Conservation (phyloP, 2,888 invertebrate species). For the Tetragnatha montana region DNA sequence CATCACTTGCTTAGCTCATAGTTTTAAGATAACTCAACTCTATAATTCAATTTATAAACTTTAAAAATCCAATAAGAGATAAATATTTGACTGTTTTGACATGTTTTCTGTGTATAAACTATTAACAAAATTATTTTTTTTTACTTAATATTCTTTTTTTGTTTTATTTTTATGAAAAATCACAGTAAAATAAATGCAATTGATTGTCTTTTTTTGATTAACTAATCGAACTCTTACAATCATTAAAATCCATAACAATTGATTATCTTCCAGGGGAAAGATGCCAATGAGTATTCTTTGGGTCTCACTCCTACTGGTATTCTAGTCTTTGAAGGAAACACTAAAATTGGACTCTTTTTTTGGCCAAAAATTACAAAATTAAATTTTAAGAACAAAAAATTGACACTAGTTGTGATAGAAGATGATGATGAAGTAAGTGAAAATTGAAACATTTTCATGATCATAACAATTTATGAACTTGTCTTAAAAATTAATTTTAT, state of each 20-base stretch:
- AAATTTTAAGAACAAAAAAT: constrained; percentile 97
- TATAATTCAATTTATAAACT: no score
- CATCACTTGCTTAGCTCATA: no score
- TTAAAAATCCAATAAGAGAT: no score
- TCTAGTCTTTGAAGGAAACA: constrained; percentile 95
- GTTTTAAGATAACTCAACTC: no score
- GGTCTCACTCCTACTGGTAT: constrained; percentile 99
- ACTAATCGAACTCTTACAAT: neutral
- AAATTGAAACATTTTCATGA: no score
- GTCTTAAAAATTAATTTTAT: no score
- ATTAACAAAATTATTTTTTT: neutral
- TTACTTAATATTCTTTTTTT: neutral
- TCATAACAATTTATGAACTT: no score
- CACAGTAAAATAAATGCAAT: neutral
- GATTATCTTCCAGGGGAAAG: constrained; percentile 84
- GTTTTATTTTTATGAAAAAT: neutral
- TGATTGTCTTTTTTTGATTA: constrained; percentile 79
- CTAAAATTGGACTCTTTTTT: constrained; percentile 98
- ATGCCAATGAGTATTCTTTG: constrained; percentile 95
- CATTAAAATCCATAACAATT: constrained; percentile 8
- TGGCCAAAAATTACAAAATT: constrained; percentile 99
- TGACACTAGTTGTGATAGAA: constrained; percentile 97
- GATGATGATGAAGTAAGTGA: constrained; percentile 89
- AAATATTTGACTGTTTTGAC: no score
- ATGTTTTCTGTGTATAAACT: no score